Percentiles rank a stretch among this genome's conserved stretches.
Evolutionary conservation across 1,140 invertebrate genomes (phyloP).

Genomic region (Tribolium madens): DNA sequence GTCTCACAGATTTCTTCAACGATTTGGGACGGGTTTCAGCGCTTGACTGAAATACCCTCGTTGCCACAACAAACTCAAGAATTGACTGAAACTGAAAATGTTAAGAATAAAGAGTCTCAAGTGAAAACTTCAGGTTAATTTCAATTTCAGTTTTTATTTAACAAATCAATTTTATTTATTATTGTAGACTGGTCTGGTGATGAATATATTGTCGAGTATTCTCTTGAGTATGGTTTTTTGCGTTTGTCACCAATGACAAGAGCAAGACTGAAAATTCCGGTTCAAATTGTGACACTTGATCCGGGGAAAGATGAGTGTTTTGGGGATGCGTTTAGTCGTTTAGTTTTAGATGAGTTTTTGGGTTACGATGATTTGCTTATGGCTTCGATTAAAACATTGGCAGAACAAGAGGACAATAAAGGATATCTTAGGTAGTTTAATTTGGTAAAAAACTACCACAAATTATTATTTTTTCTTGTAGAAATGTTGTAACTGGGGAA

Average conservation of each 20-base stretch:
- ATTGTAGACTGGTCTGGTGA: conserved; percentile 88
- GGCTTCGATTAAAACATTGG: conserved; percentile 94
- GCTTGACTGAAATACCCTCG: conserved; percentile 46
- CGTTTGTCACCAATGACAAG: conserved; percentile 87
- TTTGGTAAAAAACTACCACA: conserved; percentile 1
- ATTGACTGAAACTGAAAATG: neutral
- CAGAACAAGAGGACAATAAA: conserved; percentile 97
- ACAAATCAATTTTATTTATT: too few species aligned
- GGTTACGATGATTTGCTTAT: conserved; percentile 98
- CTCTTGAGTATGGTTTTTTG: conserved; percentile 96
- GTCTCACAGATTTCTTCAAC: conserved; percentile 51
- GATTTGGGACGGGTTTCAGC: conserved; percentile 51
- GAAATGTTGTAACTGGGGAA: conserved; percentile 98
- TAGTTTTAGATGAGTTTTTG: conserved; percentile 91
- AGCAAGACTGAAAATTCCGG: conserved; percentile 89
- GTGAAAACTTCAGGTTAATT: conserved; percentile 2
- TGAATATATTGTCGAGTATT: conserved; percentile 98
- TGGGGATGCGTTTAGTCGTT: conserved; percentile 90
- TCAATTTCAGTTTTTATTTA: too few species aligned
- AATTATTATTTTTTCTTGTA: conserved; percentile 61
- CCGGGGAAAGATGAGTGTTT: conserved; percentile 91
- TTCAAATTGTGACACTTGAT: conserved; percentile 92
- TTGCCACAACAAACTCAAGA: neutral
- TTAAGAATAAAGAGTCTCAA: neutral
- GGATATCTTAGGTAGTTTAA: conserved; percentile 82